Evolutionary conservation across 2,113 vertebrate genomes (phyloP).

Genomic region (Leptocoma aspasia): DNA sequence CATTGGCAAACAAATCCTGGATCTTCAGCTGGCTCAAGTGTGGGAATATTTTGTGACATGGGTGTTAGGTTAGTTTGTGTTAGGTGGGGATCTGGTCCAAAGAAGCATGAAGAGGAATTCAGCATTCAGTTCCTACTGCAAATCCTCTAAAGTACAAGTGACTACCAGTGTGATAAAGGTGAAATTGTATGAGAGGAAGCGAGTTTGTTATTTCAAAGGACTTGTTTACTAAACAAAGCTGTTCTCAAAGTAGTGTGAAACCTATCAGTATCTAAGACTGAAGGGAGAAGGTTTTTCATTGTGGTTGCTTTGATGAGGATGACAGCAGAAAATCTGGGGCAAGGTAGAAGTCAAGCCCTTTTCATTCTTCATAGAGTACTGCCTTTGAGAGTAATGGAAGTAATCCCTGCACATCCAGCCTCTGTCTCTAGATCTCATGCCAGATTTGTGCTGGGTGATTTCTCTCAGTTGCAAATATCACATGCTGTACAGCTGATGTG

Average conservation of each 20-base stretch:
- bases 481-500: not conserved
- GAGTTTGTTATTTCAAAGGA: not conserved
- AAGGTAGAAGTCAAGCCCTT: not conserved
- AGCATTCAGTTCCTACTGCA: not conserved
- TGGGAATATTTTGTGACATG: not conserved
- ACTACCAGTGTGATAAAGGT: not conserved
- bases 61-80: not conserved
- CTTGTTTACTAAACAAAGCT: not conserved
- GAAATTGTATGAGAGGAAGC: not conserved
- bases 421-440: not conserved
- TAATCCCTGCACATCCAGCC: not conserved
- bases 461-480: not conserved
- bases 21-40: not conserved
- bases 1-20: not conserved
- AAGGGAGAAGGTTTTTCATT: not conserved
- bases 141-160: not conserved
- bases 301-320: not conserved
- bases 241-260: not conserved
- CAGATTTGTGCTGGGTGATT: slow-evolving; percentile 8
- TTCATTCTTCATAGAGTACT: not conserved
- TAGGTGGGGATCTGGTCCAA: not conserved
- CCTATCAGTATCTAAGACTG: not conserved
- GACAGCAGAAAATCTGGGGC: not conserved
- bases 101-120: not conserved
- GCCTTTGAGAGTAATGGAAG: not conserved